Conservation (phyloP, 2,113 vertebrate genomes). For the Bos indicus region DNA sequence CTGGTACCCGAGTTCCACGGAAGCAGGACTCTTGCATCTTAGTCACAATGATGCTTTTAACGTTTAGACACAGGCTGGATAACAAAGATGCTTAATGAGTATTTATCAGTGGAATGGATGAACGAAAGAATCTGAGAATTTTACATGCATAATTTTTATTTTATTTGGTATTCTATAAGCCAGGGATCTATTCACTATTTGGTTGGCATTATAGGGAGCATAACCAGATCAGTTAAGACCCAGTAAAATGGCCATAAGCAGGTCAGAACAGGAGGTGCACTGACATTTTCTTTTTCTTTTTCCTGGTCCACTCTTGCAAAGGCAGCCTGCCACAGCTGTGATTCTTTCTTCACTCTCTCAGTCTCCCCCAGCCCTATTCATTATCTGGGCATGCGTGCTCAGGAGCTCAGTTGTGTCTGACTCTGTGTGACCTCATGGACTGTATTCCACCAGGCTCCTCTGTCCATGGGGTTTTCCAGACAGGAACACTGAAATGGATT, state of each 20-base stretch:
- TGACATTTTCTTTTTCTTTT: rapidly evolving
- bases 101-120: background rate
- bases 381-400: background rate
- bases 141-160: background rate
- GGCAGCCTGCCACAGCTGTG: rapidly evolving
- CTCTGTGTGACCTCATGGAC: background rate
- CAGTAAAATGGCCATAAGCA: too few relatives aligned
- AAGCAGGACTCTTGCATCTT: too few relatives aligned
- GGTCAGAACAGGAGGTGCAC: rapidly evolving
- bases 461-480: background rate
- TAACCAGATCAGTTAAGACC: too few relatives aligned
- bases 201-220: rapidly evolving
- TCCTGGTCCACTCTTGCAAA: rapidly evolving
- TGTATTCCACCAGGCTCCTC: background rate
- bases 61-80: background rate
- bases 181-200: background rate
- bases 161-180: background rate
- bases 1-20: rapidly evolving
- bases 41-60: too few relatives aligned
- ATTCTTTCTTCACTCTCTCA: rapidly evolving
- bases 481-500: background rate
- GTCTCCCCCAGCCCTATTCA: rapidly evolving
- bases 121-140: background rate
- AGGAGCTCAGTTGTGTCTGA: background rate
- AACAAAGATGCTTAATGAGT: background rate